phyloP scores from a whole-genome alignment of 2,888 invertebrate genomes.

The Leptopilina drosophilae region DNA sequence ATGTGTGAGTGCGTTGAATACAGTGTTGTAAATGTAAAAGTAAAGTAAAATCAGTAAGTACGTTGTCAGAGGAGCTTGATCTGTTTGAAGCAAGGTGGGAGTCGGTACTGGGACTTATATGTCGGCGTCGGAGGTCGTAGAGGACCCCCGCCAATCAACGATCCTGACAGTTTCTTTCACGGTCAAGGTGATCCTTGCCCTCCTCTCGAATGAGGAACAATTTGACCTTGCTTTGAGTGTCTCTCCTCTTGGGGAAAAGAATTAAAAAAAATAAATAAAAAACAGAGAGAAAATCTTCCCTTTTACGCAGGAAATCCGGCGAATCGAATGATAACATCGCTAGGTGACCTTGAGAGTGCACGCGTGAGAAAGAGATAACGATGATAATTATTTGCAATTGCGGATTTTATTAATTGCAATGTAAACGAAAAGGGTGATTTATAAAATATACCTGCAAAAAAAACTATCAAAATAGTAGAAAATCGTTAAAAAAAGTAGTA shows the following conservation, averaged over 20 bases:
- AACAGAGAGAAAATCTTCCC: neutral
- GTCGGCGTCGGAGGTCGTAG: constrained; percentile 54
- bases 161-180: constrained; percentile 48
- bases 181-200: constrained; percentile 57
- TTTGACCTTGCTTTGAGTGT: constrained; percentile 45
- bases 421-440: neutral
- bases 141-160: constrained; percentile 56
- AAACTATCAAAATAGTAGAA: no score
- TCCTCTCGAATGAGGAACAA: constrained; percentile 26
- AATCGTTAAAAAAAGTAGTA: no score
- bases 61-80: constrained; percentile 50
- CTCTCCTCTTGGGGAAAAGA: constrained; percentile 15
- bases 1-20: no score
- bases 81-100: constrained; percentile 54
- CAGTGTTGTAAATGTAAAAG: no score
- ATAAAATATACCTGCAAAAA: no score
- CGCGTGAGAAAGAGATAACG: neutral
- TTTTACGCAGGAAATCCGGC: neutral
- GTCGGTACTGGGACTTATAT: constrained; percentile 54
- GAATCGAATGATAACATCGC: neutral
- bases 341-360: neutral
- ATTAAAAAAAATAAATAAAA: no score
- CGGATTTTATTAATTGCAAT: neutral
- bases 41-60: constrained; percentile 49
- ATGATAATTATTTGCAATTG: neutral